Evolutionary conservation across 2,888 invertebrate genomes (phyloP).

Genomic region (Tillus elongatus): DNA sequence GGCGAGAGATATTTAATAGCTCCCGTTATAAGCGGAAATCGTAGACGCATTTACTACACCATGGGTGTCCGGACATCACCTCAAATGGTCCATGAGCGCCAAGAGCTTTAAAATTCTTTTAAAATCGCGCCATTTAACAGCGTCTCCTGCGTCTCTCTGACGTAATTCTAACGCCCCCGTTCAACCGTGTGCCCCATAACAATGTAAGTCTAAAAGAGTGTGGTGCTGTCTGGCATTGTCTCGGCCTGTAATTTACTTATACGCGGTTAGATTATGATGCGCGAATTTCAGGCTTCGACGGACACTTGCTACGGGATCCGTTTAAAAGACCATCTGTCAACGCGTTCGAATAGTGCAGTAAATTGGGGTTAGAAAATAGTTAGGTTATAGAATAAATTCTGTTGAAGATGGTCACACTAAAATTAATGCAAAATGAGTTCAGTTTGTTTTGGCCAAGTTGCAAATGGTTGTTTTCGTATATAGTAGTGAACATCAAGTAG

Average conservation of each 20-base stretch:
- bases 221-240: slow-evolving; percentile 23
- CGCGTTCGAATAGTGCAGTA: background rate
- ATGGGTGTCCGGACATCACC: slow-evolving; percentile 23
- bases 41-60: slow-evolving; percentile 13
- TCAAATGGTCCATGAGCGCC: slow-evolving; percentile 25
- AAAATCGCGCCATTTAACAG: slow-evolving; percentile 24
- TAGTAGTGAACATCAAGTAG: too few species aligned
- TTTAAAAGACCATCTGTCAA: slow-evolving; percentile 20
- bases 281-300: slow-evolving; percentile 21
- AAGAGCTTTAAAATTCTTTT: slow-evolving; percentile 22
- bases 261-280: slow-evolving; percentile 19
- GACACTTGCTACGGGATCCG: slow-evolving; percentile 13
- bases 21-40: too few species aligned
- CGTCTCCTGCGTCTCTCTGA: slow-evolving; percentile 4
- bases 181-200: too few species aligned
- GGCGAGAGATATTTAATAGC: too few species aligned
- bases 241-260: slow-evolving; percentile 25
- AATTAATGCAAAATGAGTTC: too few species aligned
- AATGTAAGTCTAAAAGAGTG: slow-evolving; percentile 24
- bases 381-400: too few species aligned
- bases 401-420: too few species aligned
- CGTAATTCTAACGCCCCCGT: too few species aligned
- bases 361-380: too few species aligned
- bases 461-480: too few species aligned
- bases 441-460: too few species aligned